Evolutionary conservation across 2,888 invertebrate genomes (phyloP), one percentile per base, ranked within the genome.

Genomic region (Meloe dianella): DNA sequence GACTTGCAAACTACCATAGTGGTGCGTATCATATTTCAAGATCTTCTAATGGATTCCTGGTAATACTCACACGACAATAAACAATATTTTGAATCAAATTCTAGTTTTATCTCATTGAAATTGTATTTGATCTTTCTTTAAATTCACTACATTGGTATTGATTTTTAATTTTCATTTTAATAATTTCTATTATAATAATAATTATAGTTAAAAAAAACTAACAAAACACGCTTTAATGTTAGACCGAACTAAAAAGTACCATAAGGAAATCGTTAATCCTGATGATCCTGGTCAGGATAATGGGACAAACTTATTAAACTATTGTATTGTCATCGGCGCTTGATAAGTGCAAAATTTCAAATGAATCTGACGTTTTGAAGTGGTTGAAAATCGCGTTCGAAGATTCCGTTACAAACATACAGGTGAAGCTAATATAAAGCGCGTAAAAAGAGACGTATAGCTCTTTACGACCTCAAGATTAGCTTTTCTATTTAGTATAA

Each of bases 41-140:
- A 60, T 60, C 64, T 64, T 64, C 54, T 60, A 64, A 64, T 64
- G 64, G 64, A 64, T 64, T 64, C 60, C 24, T 56, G 22, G 56
- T 54, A 54, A 56, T 60, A 35, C 58, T 58, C 59, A 51, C 51
- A n/a, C 22, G 32, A 9, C 47, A 29, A 56, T 64, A 64, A 64
- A 64, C 60, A 64, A 57, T 56, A 64, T 29, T 32, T 64, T 60
- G 57, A 38, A 56, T 60, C 30, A 56, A n/a, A 64, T 60, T 56
- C 29, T 54, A n/a, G 27, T 7, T 38, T 60, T 32, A 38, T 59
- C 38, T 17, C 35, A 35, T 24, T 0, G 1, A 59, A 59, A 32
- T 59, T 32, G 32, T 35, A 32, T 59, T 5, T 6, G 38, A 22
- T 17, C 17, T 20, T 12, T 10, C 35, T 35, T 27, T 27, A 27